phyloP scores from a whole-genome alignment of 2,888 invertebrate genomes.

The Tigriopus californicus region DNA sequence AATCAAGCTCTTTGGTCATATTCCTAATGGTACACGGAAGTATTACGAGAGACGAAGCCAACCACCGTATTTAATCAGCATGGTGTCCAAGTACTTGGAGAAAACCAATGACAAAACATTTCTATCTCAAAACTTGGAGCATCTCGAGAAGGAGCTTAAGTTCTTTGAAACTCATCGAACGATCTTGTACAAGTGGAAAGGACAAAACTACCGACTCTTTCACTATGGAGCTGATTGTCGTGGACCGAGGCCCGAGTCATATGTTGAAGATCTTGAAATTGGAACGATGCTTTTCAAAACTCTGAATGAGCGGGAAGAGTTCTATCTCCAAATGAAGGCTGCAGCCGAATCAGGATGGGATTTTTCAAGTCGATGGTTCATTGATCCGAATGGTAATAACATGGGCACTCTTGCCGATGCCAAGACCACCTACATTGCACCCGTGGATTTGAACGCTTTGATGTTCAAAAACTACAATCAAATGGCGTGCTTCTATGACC shows the following conservation, averaged over 20 bases:
- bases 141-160: slow-evolving; percentile 32
- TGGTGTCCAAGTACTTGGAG: slow-evolving; percentile 57
- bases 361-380: slow-evolving; percentile 78
- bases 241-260: slow-evolving; percentile 79
- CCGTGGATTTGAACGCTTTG: slow-evolving; percentile 63
- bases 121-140: slow-evolving; percentile 22
- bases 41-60: slow-evolving; percentile 43
- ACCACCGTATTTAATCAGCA: slow-evolving; percentile 35
- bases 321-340: slow-evolving; percentile 66
- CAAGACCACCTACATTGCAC: slow-evolving; percentile 46
- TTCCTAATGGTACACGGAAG: slow-evolving; percentile 53
- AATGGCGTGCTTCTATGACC: slow-evolving; percentile 28
- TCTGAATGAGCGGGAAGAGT: slow-evolving; percentile 35
- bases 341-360: slow-evolving; percentile 94
- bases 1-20: slow-evolving; percentile 37
- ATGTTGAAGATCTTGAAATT: slow-evolving; percentile 36
- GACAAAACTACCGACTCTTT: neutral
- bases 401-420: slow-evolving; percentile 43
- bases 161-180: slow-evolving; percentile 48
- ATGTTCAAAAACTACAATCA: slow-evolving; percentile 44
- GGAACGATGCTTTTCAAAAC: slow-evolving; percentile 24
- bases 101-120: slow-evolving; percentile 41
- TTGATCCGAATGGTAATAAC: slow-evolving; percentile 24
- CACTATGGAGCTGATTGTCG: slow-evolving; percentile 20
- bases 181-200: slow-evolving; percentile 19